phyloP scores from a whole-genome alignment of 2,888 invertebrate genomes.

The Drosophila algonquin region DNA sequence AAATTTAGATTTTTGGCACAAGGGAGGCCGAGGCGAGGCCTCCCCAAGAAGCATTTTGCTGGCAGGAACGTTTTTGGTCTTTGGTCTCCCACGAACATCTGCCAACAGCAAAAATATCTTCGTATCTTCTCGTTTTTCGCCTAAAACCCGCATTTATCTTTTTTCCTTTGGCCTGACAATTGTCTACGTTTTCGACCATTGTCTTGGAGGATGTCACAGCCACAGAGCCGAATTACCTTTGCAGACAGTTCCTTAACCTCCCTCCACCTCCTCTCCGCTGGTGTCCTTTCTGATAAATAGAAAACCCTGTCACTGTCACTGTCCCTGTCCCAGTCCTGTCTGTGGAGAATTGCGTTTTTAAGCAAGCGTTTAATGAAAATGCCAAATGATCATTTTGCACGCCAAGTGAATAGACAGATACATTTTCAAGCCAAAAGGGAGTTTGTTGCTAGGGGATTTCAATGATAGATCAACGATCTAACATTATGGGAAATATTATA shows the following conservation, averaged over 20 bases:
- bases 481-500: neutral
- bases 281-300: constrained; percentile 13
- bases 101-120: constrained; percentile 12
- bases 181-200: constrained; percentile 43
- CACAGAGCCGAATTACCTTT: constrained; percentile 48
- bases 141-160: constrained; percentile 29
- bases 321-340: constrained; percentile 31
- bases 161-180: constrained; percentile 62
- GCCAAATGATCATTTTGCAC: constrained; percentile 56
- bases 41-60: constrained; percentile 14
- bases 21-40: constrained; percentile 20
- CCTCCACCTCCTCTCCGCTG: constrained; percentile 32
- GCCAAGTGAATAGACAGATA: constrained; percentile 22
- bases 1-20: constrained; percentile 65
- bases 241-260: constrained; percentile 47
- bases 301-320: constrained; percentile 26
- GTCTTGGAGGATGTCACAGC: constrained; percentile 51
- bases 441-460: neutral
- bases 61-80: constrained; percentile 1
- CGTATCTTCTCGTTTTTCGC: constrained; percentile 9
- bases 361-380: constrained; percentile 70
- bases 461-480: constrained; percentile 1
- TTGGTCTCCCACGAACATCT: constrained; percentile 44
- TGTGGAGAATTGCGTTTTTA: constrained; percentile 49
- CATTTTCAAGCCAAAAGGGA: neutral